A percentile compares a stretch with the other conserved stretches of the same genome.
Evolutionary conservation across 2,797 vertebrate species (phyloP).

Genomic region (Karalla daura): DNA sequence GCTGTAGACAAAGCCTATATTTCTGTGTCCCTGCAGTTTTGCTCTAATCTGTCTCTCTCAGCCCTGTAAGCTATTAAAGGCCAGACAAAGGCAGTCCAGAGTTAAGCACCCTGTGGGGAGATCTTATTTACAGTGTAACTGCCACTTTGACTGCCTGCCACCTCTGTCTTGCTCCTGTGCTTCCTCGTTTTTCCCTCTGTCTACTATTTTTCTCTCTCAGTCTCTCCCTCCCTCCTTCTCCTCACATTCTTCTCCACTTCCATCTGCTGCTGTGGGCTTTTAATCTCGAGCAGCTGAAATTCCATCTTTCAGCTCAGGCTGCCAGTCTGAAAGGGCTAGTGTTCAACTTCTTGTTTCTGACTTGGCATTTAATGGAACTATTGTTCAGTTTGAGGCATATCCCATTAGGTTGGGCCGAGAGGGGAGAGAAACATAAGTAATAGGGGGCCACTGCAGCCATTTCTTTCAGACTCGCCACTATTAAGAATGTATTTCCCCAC

Average conservation of each 20-base stretch:
- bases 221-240: slow-evolving; percentile 6
- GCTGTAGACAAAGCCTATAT: slow-evolving; percentile 75
- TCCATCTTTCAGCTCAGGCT: slow-evolving; percentile 72
- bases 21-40: slow-evolving; percentile 73
- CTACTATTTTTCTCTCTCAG: slow-evolving; percentile 40
- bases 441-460: slow-evolving; percentile 38
- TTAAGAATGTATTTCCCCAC: slow-evolving; percentile 27
- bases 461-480: slow-evolving; percentile 33
- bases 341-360: slow-evolving; percentile 77
- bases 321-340: slow-evolving; percentile 56
- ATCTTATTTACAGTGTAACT: slow-evolving; percentile 84
- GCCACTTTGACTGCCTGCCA: slow-evolving; percentile 80
- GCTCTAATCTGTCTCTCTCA: slow-evolving; percentile 79
- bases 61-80: slow-evolving; percentile 79
- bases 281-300: slow-evolving; percentile 80
- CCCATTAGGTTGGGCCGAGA: slow-evolving; percentile 67
- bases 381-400: slow-evolving; percentile 78
- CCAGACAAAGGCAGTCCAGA: slow-evolving; percentile 78
- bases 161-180: slow-evolving; percentile 74
- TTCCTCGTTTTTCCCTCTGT: slow-evolving; percentile 59
- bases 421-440: slow-evolving; percentile 63
- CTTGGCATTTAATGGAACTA: slow-evolving; percentile 79
- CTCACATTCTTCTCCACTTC: slow-evolving; percentile 68
- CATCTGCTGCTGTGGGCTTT: slow-evolving; percentile 71
- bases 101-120: slow-evolving; percentile 79